Conservation (phyloP, 2,888 invertebrate species). For the Aleiodes leptofemur region DNA sequence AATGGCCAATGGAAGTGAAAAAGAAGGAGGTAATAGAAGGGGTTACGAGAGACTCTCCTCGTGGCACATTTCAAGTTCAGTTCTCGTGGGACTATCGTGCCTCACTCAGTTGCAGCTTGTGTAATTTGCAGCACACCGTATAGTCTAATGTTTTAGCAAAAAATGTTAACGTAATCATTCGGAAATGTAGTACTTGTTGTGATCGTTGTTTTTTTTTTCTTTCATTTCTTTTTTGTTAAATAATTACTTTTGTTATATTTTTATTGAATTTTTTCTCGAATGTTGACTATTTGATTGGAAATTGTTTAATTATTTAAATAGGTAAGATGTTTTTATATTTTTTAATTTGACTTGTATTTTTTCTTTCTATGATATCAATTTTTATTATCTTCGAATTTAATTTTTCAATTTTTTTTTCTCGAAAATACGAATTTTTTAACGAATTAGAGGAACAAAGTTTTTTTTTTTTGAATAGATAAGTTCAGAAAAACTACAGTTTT, state of each 20-base stretch:
- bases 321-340: too few relatives aligned
- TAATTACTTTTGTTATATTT: background rate
- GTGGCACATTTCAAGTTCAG: constrained; percentile 53
- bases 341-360: too few relatives aligned
- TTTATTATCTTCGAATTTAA: too few relatives aligned
- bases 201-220: background rate
- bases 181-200: too few relatives aligned
- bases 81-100: constrained; percentile 53
- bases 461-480: too few relatives aligned
- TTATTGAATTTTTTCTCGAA: background rate
- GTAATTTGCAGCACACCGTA: background rate
- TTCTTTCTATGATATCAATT: too few relatives aligned
- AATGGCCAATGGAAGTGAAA: constrained; percentile 3
- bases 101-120: constrained; percentile 21
- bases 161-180: background rate
- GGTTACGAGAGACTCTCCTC: constrained; percentile 43
- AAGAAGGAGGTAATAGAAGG: constrained; percentile 34
- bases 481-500: background rate
- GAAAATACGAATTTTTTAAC: too few relatives aligned
- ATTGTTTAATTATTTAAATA: too few relatives aligned
- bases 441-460: too few relatives aligned
- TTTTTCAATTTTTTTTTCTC: too few relatives aligned
- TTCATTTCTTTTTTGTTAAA: background rate
- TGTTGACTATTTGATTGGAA: background rate
- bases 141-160: background rate